Percentiles rank a stretch among this genome's conserved stretches.
Conservation (phyloP, 2,888 invertebrate genomes). For the Glaucopsyche alexis region DNA sequence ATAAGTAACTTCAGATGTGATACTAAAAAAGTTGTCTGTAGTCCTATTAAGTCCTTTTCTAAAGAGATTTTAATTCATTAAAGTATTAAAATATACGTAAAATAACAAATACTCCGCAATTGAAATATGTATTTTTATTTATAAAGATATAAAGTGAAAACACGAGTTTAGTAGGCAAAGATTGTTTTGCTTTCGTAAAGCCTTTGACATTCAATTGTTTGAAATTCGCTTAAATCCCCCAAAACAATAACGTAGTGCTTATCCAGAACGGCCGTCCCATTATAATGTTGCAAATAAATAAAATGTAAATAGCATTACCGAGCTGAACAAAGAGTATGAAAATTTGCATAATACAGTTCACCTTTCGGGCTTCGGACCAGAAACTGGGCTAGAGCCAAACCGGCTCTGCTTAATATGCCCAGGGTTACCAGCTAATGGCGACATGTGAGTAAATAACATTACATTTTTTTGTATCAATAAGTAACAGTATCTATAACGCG, state of each 20-base stretch:
- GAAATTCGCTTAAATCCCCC: constrained; percentile 49
- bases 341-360: constrained; percentile 76
- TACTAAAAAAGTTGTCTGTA: too few species aligned
- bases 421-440: constrained; percentile 36
- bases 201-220: constrained; percentile 3
- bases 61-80: too few species aligned
- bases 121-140: background rate
- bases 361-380: constrained; percentile 67
- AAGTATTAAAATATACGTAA: too few species aligned
- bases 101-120: too few species aligned
- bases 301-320: constrained; percentile 69
- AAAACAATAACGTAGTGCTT: constrained; percentile 53
- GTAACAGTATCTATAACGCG: background rate
- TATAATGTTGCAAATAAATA: constrained; percentile 69
- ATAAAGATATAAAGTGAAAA: background rate
- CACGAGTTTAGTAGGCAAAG: too few species aligned
- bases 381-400: constrained; percentile 70
- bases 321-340: constrained; percentile 71
- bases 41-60: too few species aligned
- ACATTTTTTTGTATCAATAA: background rate
- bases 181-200: background rate
- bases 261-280: constrained; percentile 50
- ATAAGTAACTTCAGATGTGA: too few species aligned
- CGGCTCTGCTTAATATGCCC: constrained; percentile 58
- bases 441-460: constrained; percentile 24